A percentile compares a stretch with the other conserved stretches of the same genome.
Conservation (phyloP, 64 coral and sea anemone genomes). For the Stichodactyla mertensii region DNA sequence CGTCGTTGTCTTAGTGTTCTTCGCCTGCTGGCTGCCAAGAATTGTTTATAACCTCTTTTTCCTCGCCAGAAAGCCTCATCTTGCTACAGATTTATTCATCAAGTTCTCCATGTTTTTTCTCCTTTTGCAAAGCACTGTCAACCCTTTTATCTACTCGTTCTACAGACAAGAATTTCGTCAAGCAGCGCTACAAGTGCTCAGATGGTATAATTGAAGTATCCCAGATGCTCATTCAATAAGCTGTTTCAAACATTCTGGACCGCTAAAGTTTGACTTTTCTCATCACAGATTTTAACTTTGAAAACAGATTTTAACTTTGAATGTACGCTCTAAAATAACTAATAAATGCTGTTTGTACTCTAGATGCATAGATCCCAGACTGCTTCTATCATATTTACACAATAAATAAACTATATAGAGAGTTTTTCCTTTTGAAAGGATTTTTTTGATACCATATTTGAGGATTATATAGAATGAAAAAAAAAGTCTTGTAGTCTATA, state of each 20-base stretch:
- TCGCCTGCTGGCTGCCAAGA: conserved; percentile 40
- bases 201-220: neutral
- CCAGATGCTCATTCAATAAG: neutral
- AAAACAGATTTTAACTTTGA: neutral
- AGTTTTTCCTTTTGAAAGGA: neutral
- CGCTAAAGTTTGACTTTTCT: neutral
- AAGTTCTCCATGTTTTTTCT: conserved; percentile 51
- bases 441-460: neutral
- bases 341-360: neutral
- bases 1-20: conserved; percentile 32
- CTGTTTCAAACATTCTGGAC: neutral
- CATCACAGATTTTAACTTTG: neutral
- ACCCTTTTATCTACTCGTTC: conserved; percentile 60
- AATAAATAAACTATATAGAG: neutral
- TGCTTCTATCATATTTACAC: neutral
- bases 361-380: neutral
- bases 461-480: too few relatives aligned
- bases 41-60: conserved; percentile 29
- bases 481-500: too few relatives aligned
- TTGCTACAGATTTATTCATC: conserved; percentile 4
- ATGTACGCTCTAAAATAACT: neutral
- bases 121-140: conserved; percentile 35
- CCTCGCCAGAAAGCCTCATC: conserved; percentile 11
- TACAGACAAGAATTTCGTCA: conserved; percentile 52
- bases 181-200: neutral